phyloP scores from a whole-genome alignment of 2,888 invertebrate species.

The Thereva unica region DNA sequence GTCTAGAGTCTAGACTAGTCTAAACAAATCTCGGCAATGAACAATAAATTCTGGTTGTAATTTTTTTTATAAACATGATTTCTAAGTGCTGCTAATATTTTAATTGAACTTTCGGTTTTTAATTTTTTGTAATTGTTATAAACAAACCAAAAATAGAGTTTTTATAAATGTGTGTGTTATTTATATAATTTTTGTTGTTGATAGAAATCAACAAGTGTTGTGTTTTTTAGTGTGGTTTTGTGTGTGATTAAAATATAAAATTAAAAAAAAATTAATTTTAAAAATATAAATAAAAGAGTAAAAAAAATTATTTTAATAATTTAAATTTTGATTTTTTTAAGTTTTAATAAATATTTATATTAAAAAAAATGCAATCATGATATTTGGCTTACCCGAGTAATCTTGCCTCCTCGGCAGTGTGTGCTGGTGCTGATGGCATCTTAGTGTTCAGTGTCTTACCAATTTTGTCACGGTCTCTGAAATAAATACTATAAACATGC shows the following conservation, averaged over 20 bases:
- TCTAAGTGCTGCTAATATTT: too few relatives aligned
- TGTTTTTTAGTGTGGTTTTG: too few relatives aligned
- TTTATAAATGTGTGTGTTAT: too few relatives aligned
- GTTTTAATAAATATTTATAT: conserved; percentile 23
- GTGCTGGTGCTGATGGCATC: conserved; percentile 60
- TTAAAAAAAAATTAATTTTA: conserved; percentile 8
- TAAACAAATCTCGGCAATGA: too few relatives aligned
- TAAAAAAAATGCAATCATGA: conserved; percentile 27
- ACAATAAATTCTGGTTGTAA: too few relatives aligned
- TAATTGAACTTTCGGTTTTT: too few relatives aligned
- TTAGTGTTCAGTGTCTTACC: conserved; percentile 59
- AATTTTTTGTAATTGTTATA: too few relatives aligned
- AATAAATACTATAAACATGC: conserved; percentile 60
- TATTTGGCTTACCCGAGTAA: conserved; percentile 77
- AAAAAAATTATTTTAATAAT: conserved; percentile 2
- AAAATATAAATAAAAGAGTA: conserved; percentile 11
- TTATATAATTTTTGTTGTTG: too few relatives aligned
- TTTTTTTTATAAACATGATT: too few relatives aligned
- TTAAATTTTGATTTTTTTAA: background rate
- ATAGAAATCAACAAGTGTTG: too few relatives aligned
- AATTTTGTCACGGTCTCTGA: conserved; percentile 60
- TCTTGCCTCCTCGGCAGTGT: conserved; percentile 80
- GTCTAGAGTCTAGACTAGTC: too few relatives aligned
- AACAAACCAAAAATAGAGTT: too few relatives aligned
- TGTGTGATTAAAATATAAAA: background rate